These are phyloP conservation scores for Linnaemya vulpina DNA, from an alignment of 2,888 invertebrate species.

Conservation along the genomic window DNA sequence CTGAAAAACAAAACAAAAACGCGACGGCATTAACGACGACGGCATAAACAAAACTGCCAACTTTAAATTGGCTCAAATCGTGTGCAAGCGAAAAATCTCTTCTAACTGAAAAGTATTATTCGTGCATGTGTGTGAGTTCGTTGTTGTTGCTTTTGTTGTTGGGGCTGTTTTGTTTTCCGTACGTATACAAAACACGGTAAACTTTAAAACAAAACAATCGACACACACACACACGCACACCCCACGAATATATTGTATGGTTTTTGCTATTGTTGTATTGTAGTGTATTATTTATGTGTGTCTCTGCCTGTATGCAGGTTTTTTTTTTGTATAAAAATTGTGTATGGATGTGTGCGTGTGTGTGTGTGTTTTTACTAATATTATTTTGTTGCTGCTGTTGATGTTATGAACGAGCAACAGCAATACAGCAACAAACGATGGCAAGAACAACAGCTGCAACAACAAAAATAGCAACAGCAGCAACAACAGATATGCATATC, in stretches of 20 bases:
- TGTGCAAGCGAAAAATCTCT: conserved; percentile 80
- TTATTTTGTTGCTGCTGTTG: conserved; percentile 53
- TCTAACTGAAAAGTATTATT: conserved; percentile 66
- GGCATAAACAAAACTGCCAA: conserved; percentile 82
- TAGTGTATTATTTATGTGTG: conserved; percentile 3
- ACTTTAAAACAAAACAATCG: conserved; percentile 38
- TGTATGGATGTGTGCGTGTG: not conserved
- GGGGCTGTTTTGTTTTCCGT: conserved; percentile 29
- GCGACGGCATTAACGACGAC: conserved; percentile 75
- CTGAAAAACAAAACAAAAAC: conserved; percentile 72
- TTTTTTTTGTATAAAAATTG: not conserved
- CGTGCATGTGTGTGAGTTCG: conserved; percentile 16
- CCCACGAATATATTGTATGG: conserved; percentile 7
- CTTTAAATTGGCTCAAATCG: conserved; percentile 81
- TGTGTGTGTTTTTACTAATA: conserved; percentile 32
- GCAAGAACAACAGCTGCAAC: conserved; percentile 41
- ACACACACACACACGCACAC: conserved; percentile 14
- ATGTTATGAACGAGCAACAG: conserved; percentile 54
- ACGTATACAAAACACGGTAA: conserved; percentile 41
- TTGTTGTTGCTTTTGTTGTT: conserved; percentile 31
- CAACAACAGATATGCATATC: conserved; percentile 24
- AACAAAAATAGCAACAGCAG: conserved; percentile 31
- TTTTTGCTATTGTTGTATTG: conserved; percentile 36
- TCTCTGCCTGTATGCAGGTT: not conserved
- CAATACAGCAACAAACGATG: conserved; percentile 43